Conservation (phyloP, 2,113 vertebrate genomes). For the Craseonycteris thonglongyai region DNA sequence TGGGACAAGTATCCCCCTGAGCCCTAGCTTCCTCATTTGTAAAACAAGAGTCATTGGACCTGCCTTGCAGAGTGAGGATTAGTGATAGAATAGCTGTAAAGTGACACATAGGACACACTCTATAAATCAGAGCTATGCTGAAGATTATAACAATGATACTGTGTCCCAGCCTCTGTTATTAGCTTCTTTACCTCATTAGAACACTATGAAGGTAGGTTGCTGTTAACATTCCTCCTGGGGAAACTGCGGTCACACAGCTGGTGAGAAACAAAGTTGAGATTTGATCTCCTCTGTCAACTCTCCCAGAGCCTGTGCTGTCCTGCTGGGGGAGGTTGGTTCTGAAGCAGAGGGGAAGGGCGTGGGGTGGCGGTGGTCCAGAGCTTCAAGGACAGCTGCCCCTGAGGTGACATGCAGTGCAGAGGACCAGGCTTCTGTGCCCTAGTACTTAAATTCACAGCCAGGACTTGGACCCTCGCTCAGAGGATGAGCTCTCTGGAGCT, state of each 20-base stretch:
- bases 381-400: background rate
- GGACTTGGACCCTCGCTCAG: accelerated
- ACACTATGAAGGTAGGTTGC: background rate
- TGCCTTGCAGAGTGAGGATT: background rate
- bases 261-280: background rate
- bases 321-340: accelerated
- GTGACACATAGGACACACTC: background rate
- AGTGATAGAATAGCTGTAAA: background rate
- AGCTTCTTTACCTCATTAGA: background rate
- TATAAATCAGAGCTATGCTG: background rate
- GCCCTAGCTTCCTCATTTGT: background rate
- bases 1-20: background rate
- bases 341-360: background rate
- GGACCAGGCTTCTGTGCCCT: background rate
- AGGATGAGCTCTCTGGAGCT: background rate
- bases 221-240: background rate
- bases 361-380: background rate
- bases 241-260: background rate
- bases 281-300: background rate
- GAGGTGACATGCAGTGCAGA: accelerated
- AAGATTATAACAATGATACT: background rate
- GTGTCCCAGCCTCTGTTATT: background rate
- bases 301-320: background rate
- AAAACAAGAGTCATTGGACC: background rate
- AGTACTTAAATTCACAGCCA: accelerated